phyloP scores from a whole-genome alignment of 2,888 invertebrate species.

The Cryptocephalus primarius region DNA sequence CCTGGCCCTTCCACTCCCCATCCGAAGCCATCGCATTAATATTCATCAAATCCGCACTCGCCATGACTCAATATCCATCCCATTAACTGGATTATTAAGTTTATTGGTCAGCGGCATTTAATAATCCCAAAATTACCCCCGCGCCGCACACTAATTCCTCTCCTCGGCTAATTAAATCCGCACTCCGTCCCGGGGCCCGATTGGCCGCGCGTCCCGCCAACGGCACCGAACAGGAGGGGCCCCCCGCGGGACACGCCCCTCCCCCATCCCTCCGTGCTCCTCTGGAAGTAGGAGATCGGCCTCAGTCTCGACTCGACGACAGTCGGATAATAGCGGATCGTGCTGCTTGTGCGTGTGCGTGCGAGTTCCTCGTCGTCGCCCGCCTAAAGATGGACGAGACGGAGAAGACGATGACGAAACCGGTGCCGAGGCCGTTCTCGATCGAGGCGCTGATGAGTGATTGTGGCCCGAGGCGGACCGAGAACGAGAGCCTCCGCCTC shows the following conservation, averaged over 20 bases:
- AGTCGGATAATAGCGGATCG: no score
- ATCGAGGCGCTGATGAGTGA: constrained; percentile 50
- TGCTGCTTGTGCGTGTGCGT: no score
- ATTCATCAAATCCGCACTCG: neutral
- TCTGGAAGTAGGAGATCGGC: no score
- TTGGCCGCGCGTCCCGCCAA: constrained; percentile 19
- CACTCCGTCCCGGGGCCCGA: constrained; percentile 9
- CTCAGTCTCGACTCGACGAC: no score
- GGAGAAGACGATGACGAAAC: constrained; percentile 24
- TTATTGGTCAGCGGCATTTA: constrained; percentile 14
- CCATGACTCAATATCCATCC: neutral
- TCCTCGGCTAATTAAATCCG: constrained; percentile 18
- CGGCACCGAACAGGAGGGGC: constrained; percentile 16
- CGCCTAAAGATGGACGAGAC: constrained; percentile 1
- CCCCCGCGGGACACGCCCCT: constrained; percentile 2
- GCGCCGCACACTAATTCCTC: constrained; percentile 8
- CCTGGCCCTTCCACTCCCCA: no score
- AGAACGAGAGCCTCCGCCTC: constrained; percentile 1
- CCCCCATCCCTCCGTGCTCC: neutral
- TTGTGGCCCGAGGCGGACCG: constrained; percentile 23
- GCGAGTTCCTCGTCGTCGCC: no score
- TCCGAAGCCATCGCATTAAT: no score
- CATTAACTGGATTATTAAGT: neutral
- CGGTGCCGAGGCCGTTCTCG: constrained; percentile 49
- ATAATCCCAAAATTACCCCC: constrained; percentile 11